Conservation (phyloP, 2,113 vertebrate species). For the Dromas ardeola region DNA sequence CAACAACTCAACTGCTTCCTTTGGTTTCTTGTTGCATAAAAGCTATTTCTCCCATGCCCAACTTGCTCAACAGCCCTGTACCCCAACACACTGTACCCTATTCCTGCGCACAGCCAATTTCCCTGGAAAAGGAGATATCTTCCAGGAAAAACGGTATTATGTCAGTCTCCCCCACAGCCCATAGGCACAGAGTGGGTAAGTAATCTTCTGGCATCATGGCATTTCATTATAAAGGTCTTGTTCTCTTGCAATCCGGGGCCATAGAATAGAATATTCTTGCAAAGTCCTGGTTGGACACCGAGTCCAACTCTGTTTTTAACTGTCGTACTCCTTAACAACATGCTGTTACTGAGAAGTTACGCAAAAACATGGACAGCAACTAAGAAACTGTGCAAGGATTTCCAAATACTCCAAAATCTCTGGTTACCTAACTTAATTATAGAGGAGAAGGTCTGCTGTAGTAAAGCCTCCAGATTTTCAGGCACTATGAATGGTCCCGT, state of each 20-base stretch:
- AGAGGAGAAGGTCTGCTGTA: neutral
- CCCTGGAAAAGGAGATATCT: neutral
- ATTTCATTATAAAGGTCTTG: neutral
- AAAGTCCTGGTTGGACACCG: neutral
- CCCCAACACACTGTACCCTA: neutral
- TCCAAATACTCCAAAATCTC: neutral
- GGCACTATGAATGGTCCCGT: neutral
- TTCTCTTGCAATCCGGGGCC: neutral
- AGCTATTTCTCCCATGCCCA: neutral
- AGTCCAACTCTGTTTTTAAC: neutral
- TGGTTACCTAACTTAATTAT: neutral
- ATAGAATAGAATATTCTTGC: neutral
- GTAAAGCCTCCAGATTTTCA: neutral
- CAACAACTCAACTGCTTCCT: neutral
- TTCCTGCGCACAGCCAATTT: neutral
- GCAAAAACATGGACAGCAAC: neutral
- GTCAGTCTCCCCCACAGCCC: neutral
- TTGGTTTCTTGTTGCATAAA: neutral
- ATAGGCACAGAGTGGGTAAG: neutral
- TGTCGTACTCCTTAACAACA: neutral
- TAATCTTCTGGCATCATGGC: neutral
- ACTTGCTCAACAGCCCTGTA: neutral
- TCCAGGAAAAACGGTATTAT: neutral
- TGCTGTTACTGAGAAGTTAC: neutral
- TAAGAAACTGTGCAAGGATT: neutral